These are phyloP conservation scores for Tachypleus tridentatus DNA, from an alignment of 1,140 invertebrate genomes.

Conservation along the genomic window DNA sequence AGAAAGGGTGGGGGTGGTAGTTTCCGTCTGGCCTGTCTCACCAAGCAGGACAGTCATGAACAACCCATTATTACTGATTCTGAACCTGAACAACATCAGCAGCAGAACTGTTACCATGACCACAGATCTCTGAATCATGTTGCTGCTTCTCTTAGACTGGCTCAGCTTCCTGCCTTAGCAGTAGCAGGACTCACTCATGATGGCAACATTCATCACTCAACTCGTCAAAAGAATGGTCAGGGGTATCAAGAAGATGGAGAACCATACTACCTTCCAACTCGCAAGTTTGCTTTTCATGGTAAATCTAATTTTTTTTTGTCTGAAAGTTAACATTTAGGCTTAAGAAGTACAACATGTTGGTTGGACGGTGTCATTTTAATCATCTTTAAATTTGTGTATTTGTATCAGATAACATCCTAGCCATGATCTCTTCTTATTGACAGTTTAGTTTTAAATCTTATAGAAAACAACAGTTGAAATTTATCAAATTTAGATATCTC, in stretches of 20 bases:
- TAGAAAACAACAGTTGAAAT: no score
- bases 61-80: slow-evolving; percentile 29
- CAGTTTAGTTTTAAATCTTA: no score
- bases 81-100: background rate
- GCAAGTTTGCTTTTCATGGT: slow-evolving; percentile 56
- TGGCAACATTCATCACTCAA: slow-evolving; percentile 36
- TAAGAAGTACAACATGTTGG: no score
- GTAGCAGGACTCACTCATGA: slow-evolving; percentile 47
- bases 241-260: no score
- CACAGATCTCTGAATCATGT: slow-evolving; percentile 40
- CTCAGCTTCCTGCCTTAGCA: slow-evolving; percentile 62
- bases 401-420: no score
- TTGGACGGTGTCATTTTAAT: no score
- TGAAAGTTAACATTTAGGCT: no score
- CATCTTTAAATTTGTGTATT: no score
- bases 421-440: no score
- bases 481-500: no score
- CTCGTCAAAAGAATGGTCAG: slow-evolving; percentile 12
- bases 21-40: slow-evolving; percentile 32
- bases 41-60: slow-evolving; percentile 37
- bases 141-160: slow-evolving; percentile 57
- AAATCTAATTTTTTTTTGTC: slow-evolving; percentile 34
- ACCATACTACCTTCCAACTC: slow-evolving; percentile 33
- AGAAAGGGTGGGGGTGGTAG: slow-evolving; percentile 4
- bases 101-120: slow-evolving; percentile 9